A percentile compares a stretch with the other conserved stretches of the same genome.
These are phyloP conservation scores for Drosophila parvula DNA, from an alignment of 1,140 invertebrate species.

Conservation along the genomic window DNA sequence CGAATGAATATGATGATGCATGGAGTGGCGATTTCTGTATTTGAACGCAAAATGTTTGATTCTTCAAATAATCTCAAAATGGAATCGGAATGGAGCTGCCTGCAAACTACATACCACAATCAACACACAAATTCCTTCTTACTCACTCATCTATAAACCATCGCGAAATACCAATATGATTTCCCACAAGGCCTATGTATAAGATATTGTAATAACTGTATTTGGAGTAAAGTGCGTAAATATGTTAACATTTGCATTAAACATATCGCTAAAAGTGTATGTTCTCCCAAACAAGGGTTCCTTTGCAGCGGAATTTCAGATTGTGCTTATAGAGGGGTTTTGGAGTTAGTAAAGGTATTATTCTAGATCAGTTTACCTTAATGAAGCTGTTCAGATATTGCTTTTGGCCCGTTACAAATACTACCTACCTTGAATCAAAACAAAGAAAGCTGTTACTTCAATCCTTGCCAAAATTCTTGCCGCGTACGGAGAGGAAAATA, in stretches of 20 bases:
- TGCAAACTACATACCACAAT: constrained; percentile 28
- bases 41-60: constrained; percentile 10
- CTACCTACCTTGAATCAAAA: no score
- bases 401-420: no score
- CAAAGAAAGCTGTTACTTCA: no score
- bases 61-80: constrained; percentile 11
- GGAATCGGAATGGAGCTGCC: constrained; percentile 4
- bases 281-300: neutral
- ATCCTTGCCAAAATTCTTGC: no score
- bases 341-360: no score
- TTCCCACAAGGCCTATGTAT: constrained; percentile 21
- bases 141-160: constrained; percentile 25
- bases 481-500: no score
- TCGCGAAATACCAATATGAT: constrained; percentile 26
- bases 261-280: neutral
- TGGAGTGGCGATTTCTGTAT: constrained; percentile 1
- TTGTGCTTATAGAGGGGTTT: no score
- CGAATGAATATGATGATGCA: constrained; percentile 84
- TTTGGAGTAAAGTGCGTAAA: constrained; percentile 25
- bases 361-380: no score
- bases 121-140: constrained; percentile 26
- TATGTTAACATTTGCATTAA: constrained; percentile 16
- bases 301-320: neutral
- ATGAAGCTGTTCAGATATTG: no score
- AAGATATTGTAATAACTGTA: constrained; percentile 14